These are phyloP conservation scores for Eupithecia subumbrata DNA, from an alignment of 2,888 invertebrate species.

Conservation along the genomic window DNA sequence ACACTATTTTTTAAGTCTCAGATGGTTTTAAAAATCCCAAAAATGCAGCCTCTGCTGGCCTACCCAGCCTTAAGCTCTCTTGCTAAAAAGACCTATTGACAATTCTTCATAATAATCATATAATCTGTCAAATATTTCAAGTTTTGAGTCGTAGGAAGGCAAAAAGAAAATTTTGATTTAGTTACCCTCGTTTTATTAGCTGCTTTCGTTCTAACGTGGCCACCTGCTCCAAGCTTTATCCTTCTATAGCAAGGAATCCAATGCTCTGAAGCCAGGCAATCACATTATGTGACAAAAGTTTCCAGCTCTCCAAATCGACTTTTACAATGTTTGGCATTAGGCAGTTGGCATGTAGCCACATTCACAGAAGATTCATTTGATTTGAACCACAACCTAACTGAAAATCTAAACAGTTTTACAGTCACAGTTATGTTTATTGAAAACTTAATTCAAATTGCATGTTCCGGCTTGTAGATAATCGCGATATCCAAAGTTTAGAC, in stretches of 20 bases:
- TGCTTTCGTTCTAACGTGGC: not conserved
- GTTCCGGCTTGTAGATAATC: not conserved
- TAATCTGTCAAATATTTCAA: no score
- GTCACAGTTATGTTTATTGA: not conserved
- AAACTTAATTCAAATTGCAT: not conserved
- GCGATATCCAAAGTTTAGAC: constrained; percentile 10
- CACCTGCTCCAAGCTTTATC: not conserved
- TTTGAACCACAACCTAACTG: not conserved
- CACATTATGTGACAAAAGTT: constrained; percentile 8
- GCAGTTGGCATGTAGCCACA: constrained; percentile 4
- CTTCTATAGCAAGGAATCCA: not conserved
- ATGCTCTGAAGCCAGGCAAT: not conserved
- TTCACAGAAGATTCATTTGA: not conserved
- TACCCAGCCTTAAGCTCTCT: no score
- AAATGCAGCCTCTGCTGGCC: no score
- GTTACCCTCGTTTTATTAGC: not conserved
- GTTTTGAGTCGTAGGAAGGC: not conserved
- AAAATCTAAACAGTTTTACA: not conserved
- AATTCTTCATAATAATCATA: no score
- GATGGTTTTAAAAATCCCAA: no score
- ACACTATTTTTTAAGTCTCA: no score
- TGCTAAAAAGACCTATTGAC: no score
- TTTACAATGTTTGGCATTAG: constrained; percentile 6
- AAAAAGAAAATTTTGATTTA: not conserved
- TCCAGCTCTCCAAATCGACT: not conserved